A percentile compares a stretch with the other conserved stretches of the same genome.
Conservation (phyloP, 2,888 invertebrate genomes). For the Dioctria linearis region DNA sequence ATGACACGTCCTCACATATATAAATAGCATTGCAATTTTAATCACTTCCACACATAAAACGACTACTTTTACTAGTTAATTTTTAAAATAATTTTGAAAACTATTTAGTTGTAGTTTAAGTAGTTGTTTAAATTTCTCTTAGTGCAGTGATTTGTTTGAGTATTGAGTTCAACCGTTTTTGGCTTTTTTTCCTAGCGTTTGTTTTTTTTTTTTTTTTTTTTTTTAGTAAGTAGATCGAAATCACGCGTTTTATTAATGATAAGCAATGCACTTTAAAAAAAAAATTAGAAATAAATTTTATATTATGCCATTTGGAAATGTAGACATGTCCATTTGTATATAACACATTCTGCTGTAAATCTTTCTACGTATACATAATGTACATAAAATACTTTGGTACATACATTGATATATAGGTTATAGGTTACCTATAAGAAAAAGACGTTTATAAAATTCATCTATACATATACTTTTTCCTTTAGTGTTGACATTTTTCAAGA, state of each 20-base stretch:
- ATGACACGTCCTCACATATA: neutral
- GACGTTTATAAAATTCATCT: too few species aligned
- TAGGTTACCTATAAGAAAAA: too few species aligned
- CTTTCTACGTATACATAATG: neutral
- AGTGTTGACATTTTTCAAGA: too few species aligned
- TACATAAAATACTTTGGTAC: too few species aligned
- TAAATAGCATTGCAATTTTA: slow-evolving; percentile 35
- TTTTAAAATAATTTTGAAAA: slow-evolving; percentile 15
- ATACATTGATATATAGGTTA: too few species aligned
- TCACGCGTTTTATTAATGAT: slow-evolving; percentile 19
- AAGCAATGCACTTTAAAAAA: slow-evolving; percentile 31
- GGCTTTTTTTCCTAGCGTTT: slow-evolving; percentile 22
- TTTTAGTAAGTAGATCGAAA: neutral
- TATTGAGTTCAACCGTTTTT: neutral
- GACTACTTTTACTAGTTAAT: slow-evolving; percentile 3
- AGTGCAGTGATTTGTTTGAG: slow-evolving; percentile 25
- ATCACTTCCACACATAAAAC: neutral
- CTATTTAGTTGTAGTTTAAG: slow-evolving; percentile 33
- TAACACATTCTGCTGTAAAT: too few species aligned
- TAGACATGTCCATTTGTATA: slow-evolving; percentile 35
- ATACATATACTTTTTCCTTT: too few species aligned
- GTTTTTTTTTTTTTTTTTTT: slow-evolving; percentile 5
- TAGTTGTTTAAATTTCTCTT: slow-evolving; percentile 31
- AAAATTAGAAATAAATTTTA: slow-evolving; percentile 8
- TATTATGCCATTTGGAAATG: neutral